Base-by-base conservation (phyloP, 2,888 invertebrate species). In the Cataglyphis cursor region DNA sequence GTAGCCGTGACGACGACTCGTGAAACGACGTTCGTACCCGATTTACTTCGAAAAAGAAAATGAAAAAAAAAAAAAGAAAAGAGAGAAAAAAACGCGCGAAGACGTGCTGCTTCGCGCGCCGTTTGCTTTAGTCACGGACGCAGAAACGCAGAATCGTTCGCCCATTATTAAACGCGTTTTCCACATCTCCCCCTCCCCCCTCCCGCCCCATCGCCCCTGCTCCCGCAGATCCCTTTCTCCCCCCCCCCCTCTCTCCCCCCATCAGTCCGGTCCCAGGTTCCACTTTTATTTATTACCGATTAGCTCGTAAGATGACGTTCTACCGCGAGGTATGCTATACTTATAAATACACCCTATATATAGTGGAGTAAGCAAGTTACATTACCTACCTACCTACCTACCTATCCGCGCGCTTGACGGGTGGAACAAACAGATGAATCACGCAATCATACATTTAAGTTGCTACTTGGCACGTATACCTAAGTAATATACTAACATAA, bases 391-490 rank as follows among this genome's bases (percentile, higher is more conserved):
- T 88, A 88, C 88, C 86, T 81, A 85, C 82, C 90, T 85, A 90
- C 87, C 88, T 90, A 90, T 89, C 90, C 76, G 76, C 88, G 90
- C 88, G 88, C 91, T 91, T 90, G 88, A 91, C 92, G 92, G 93
- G 92, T 92, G 91, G 92, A 93, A 93, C 92, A 93, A 92, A 93
- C 93, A 93, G 93, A 90, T 87, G 87, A 94, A 94, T 94, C 94
- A 95, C 95, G 95, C 94, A 95, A 94, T 95, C 94, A 94, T 95
- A 94, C 93, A 93, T 94, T 94, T 95, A 95, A 94, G 94, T 95
- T 94, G 94, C 95, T 95, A 94, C 93, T 94, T 94, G 94, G 95
- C 94, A 95, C 94, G 93, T 94, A 94, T 94, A 94, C 92, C 93
- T 94, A 94, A 94, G 94, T 94, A 94, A 94, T 95, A 94, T 94